Conservation (phyloP, 2,113 vertebrate genomes). For the Stigmatopora nigra region DNA sequence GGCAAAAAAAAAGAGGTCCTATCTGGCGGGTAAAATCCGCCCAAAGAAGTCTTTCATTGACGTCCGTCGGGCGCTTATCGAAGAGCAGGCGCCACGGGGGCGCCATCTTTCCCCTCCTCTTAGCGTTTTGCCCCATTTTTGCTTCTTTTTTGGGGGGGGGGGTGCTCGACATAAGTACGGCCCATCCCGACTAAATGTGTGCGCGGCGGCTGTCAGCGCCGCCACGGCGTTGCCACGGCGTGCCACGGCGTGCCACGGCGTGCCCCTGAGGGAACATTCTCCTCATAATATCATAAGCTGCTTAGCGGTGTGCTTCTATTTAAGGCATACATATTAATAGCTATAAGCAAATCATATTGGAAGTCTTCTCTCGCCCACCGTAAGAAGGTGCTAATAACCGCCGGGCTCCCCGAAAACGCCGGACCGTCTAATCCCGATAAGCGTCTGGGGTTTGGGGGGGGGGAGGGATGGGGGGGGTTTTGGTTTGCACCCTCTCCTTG, state of each 20-base stretch:
- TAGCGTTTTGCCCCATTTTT: slow-evolving; percentile 41
- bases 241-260: slow-evolving; percentile 80
- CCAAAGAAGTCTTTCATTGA: slow-evolving; percentile 78
- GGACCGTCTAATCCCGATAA: slow-evolving; percentile 75
- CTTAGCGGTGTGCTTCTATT: slow-evolving; percentile 81
- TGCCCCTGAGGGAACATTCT: slow-evolving; percentile 81
- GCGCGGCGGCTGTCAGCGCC: too few relatives aligned
- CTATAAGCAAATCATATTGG: slow-evolving; percentile 81
- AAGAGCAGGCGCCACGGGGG: slow-evolving; percentile 72
- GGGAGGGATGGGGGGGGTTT: slow-evolving; percentile 51
- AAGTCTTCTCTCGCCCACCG: slow-evolving; percentile 73
- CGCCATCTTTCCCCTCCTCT: slow-evolving; percentile 75
- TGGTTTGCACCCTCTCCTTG: too few relatives aligned
- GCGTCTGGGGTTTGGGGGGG: slow-evolving; percentile 63
- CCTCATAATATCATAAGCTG: slow-evolving; percentile 84
- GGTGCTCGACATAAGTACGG: slow-evolving; percentile 81
- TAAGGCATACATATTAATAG: slow-evolving; percentile 85
- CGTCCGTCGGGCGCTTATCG: slow-evolving; percentile 76
- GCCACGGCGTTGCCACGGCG: too few relatives aligned
- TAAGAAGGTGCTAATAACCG: slow-evolving; percentile 80
- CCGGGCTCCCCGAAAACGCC: slow-evolving; percentile 69
- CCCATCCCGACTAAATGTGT: slow-evolving; percentile 81
- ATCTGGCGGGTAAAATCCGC: slow-evolving; percentile 71
- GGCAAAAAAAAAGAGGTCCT: too few relatives aligned
- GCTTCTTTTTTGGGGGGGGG: slow-evolving; percentile 25